Base-by-base conservation (phyloP, 2,888 invertebrate genomes). In the Drosophila emarginata region DNA sequence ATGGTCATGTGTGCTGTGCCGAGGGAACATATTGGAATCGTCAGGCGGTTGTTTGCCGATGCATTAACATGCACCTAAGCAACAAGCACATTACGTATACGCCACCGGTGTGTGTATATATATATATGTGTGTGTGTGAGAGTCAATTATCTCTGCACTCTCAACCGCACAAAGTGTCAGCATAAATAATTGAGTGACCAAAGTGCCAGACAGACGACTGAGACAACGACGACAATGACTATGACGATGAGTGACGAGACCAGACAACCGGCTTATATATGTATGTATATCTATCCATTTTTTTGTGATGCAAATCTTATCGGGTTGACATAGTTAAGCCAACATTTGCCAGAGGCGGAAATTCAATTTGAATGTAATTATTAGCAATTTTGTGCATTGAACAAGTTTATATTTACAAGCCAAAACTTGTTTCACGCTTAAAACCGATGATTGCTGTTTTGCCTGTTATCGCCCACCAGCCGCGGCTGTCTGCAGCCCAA, bases 111-210 rank as follows among this genome's bases (percentile, higher is more conserved):
- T 52, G 4, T 12, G 26, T 61, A n/a, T 40, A 14, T 52, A 2
- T 12, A 18, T 61, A n/a, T 40, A 14, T 54, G 6, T 50, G 14
- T 32, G 21, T 56, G 15, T 56, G 40, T 58, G 53, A 66, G 45
- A 53, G 61, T 73, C 87, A 82, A 88, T 88, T 82, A 88, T 80
- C 80, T 78, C 74, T 73, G 68, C 71, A 62, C 69, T 68, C 76
- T 71, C 72, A 80, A 67, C 71, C 78, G 69, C 84, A 87, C 87
- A 80, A 78, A 88, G 82, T 82, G 87, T 80, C 81, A 67, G 82
- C 85, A 80, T 88, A 87, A 87, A 82, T 88, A 87, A 88, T 82
- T 82, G 85, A 88, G 64, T 78, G 72, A 65, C 72, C 76, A 84
- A 78, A 80, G 81, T 80, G 79, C 70, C 70, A 64, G 63, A 61